phyloP scores from a whole-genome alignment of 92 coral and sea anemone genomes.

The Porites lobata region DNA sequence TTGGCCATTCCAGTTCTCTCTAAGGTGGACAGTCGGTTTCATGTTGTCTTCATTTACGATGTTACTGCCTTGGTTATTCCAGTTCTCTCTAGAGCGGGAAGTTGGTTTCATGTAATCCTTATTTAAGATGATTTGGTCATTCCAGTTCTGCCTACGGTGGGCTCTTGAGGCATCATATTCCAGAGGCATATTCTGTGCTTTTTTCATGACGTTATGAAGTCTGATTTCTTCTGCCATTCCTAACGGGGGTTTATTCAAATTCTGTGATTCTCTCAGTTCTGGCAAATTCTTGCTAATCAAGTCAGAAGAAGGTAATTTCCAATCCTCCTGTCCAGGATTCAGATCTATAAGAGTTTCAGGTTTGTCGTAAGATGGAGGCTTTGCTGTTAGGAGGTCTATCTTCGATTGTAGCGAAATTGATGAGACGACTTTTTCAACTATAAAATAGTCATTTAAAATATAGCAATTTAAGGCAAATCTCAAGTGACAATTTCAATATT shows the following conservation, averaged over 20 bases:
- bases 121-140: not conserved
- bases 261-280: not conserved
- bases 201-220: not conserved
- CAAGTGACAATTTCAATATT: too few relatives aligned
- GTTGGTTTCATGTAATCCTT: not conserved
- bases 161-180: not conserved
- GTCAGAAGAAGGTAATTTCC: not conserved
- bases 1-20: not conserved
- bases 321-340: not conserved
- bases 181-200: conserved; percentile 3
- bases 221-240: not conserved
- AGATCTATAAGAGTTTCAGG: not conserved
- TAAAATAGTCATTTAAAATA: not conserved
- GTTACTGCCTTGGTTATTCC: not conserved
- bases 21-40: not conserved
- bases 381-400: not conserved
- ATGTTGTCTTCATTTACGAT: not conserved
- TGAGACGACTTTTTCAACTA: not conserved
- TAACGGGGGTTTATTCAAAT: too few relatives aligned
- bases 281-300: not conserved
- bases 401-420: not conserved
- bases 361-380: not conserved
- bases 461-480: too few relatives aligned
- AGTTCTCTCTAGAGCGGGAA: too few relatives aligned
- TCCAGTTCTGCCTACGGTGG: not conserved